Base-by-base conservation (phyloP, 2,888 invertebrate species). In the Rhyacophila evoluta region DNA sequence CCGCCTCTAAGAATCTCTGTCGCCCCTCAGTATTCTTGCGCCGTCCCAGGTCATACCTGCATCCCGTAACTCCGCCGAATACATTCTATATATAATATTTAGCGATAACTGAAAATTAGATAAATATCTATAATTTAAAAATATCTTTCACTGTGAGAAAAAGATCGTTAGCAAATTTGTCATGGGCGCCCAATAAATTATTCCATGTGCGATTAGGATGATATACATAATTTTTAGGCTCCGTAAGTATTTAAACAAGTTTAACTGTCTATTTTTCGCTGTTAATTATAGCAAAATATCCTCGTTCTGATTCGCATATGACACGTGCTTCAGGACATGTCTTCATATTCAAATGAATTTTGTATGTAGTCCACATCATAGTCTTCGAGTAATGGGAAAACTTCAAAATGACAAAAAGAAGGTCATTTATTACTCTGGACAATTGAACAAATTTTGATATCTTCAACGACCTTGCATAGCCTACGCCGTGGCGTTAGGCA, bases 261-360 rank as follows among this genome's bases (percentile, higher is more conserved):
- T 83, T 79, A 1, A 85, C 82, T 0, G 85, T 86, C 77, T 88
- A 87, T 0, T 78, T 79, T 28, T 86, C 84, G 11, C 84, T 86
- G 78, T 88, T 86, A 33, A 87, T 84, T 10, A 88, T 83, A 3
- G 87, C 86, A 12, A 88, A 81, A 79, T 87, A 86, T 0, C 86
- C 86, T 73, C 85, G 85, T 77, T 88, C 88, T 0, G 85, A 84
- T 29, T 83, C 83, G 81, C 88, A 89, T 1, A 84, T 82, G 0
- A 83, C 83, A 36, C 85, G 84, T 0, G 88, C 88, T 0, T 87
- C 86, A 0, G 84, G 84, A 88, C 88, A 89, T 70, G 84, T 86
- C 79, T 82, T 83, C 0, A 87, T 87, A 0, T 82, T 83, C 19
- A 85, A 76, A 76, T 88, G 87, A 77, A 87, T 85, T 79, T 88